Evolutionary conservation across 2,113 vertebrate genomes (phyloP).

Genomic region (Cololabis saira): DNA sequence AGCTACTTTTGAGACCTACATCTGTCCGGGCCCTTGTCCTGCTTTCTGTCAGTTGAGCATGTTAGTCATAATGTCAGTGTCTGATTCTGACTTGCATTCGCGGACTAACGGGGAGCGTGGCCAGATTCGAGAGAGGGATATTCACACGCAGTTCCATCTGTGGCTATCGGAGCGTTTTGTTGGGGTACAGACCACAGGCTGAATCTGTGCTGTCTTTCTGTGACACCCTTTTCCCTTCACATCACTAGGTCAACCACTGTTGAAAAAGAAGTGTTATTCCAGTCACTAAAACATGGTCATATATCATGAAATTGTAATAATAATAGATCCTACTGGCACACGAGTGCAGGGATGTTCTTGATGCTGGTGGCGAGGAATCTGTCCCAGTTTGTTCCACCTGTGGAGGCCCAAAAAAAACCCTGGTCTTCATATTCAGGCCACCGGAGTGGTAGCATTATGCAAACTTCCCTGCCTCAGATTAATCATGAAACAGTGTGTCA

Average conservation of each 20-base stretch:
- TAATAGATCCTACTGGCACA: neutral
- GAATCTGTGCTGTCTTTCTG: too few species aligned
- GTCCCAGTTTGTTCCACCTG: neutral
- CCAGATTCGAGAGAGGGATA: conserved; percentile 6
- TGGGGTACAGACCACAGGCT: neutral
- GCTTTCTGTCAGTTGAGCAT: conserved; percentile 21
- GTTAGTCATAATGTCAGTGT: conserved; percentile 23
- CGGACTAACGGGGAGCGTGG: conserved; percentile 24
- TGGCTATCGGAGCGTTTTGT: conserved; percentile 17
- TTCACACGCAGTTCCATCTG: conserved; percentile 20
- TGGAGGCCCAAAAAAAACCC: too few species aligned
- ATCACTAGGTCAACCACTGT: too few species aligned
- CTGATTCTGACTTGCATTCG: conserved; percentile 35
- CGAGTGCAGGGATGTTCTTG: neutral
- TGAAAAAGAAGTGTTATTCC: too few species aligned
- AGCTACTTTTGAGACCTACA: conserved; percentile 11
- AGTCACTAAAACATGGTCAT: too few species aligned
- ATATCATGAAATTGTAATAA: too few species aligned
- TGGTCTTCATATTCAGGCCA: too few species aligned
- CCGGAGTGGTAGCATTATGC: too few species aligned
- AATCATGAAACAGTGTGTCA: neutral
- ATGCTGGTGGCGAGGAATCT: neutral
- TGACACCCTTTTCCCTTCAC: too few species aligned
- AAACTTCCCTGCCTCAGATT: neutral
- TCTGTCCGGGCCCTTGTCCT: conserved; percentile 1